phyloP scores from a whole-genome alignment of 2,888 invertebrate genomes.

The Plebejus melissa region DNA sequence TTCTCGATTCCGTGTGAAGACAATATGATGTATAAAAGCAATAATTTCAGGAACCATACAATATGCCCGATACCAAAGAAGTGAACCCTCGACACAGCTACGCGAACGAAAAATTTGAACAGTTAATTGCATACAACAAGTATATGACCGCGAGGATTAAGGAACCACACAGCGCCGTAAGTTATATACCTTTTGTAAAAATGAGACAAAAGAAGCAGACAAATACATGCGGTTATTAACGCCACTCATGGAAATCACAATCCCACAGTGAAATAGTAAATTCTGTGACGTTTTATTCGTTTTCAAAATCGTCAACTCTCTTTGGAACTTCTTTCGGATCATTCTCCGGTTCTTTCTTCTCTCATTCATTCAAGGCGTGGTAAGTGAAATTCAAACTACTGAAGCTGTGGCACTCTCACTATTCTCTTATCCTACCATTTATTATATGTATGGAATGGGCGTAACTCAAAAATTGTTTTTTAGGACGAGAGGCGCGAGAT shows the following conservation, averaged over 20 bases:
- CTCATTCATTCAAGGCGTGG: no score
- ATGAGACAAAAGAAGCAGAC: not conserved
- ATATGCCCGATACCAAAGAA: conserved; percentile 55
- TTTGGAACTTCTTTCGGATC: not conserved
- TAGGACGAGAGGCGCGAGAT: conserved; percentile 64
- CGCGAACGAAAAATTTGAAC: conserved; percentile 65
- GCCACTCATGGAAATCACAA: not conserved
- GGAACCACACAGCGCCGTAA: conserved; percentile 68
- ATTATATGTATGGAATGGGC: not conserved
- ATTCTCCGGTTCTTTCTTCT: no score
- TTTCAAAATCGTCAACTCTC: not conserved
- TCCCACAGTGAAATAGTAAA: not conserved
- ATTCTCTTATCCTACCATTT: not conserved
- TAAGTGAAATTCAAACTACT: no score
- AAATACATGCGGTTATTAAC: not conserved
- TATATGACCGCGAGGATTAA: conserved; percentile 63
- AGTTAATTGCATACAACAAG: conserved; percentile 59
- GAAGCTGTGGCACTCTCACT: no score
- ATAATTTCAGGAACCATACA: conserved; percentile 61
- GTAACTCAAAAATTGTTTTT: not conserved
- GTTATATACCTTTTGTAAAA: conserved; percentile 28
- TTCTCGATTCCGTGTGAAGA: not conserved
- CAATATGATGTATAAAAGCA: not conserved
- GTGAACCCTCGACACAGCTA: conserved; percentile 60
- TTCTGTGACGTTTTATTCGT: not conserved